These are phyloP conservation scores for Hydrozoanthus gracilis DNA, from an alignment of 92 coral and sea anemone genomes.

Conservation along the genomic window DNA sequence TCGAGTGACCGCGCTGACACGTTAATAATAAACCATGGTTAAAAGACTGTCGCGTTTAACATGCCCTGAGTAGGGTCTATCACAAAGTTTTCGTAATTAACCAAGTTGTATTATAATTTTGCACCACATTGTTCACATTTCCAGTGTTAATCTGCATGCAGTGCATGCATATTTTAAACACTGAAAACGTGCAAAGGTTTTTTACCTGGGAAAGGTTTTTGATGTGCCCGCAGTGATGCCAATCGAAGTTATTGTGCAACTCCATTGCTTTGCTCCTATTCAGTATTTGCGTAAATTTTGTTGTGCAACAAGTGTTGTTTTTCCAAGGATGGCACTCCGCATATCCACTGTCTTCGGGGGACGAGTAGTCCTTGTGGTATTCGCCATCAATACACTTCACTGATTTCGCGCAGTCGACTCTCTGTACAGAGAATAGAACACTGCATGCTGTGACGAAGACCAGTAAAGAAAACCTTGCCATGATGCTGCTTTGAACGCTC, in stretches of 20 bases:
- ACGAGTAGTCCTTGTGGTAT: slow-evolving; percentile 71
- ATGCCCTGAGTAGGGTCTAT: too few species aligned
- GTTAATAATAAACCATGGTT: too few species aligned
- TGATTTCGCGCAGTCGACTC: neutral
- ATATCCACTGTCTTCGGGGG: slow-evolving; percentile 73
- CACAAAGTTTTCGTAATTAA: too few species aligned
- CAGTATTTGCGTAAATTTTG: slow-evolving; percentile 75
- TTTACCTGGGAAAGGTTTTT: slow-evolving; percentile 80
- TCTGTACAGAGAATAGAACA: neutral
- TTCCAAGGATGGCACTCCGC: slow-evolving; percentile 84
- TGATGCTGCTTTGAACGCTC: neutral
- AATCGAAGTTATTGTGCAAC: slow-evolving; percentile 77
- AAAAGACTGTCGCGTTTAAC: too few species aligned
- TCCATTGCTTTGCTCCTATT: slow-evolving; percentile 62
- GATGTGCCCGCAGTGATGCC: slow-evolving; percentile 77
- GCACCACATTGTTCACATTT: too few species aligned
- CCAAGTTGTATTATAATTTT: too few species aligned
- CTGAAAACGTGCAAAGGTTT: too few species aligned
- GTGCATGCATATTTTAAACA: too few species aligned
- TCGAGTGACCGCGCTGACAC: too few species aligned
- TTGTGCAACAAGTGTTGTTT: slow-evolving; percentile 82
- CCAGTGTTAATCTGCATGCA: too few species aligned
- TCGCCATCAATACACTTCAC: slow-evolving; percentile 72
- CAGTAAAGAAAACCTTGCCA: neutral
- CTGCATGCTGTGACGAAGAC: neutral